phyloP scores from a whole-genome alignment of 2,113 vertebrate species.

The Laticauda colubrina region DNA sequence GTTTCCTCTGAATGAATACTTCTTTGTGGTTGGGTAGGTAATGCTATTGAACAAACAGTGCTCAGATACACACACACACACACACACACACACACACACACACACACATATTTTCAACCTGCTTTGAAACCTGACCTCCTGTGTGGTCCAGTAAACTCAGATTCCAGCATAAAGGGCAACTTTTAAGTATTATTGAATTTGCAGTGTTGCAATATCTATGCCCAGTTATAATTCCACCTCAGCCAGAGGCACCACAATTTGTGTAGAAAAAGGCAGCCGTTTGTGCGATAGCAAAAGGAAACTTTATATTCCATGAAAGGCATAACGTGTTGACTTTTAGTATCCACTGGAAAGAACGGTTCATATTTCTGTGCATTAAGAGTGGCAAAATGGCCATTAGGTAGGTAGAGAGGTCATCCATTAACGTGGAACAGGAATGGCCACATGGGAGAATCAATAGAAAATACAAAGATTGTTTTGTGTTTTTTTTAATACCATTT shows the following conservation, averaged over 20 bases:
- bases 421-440: not conserved
- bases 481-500: not conserved
- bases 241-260: not conserved
- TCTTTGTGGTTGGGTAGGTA: not conserved
- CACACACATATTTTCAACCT: not conserved
- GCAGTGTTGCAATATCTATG: conserved; percentile 18
- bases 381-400: not conserved
- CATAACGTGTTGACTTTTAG: not conserved
- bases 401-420: not conserved
- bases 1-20: not conserved
- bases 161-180: not conserved
- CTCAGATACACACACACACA: not conserved
- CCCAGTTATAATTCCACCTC: not conserved
- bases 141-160: not conserved
- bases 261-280: conserved; percentile 22
- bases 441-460: not conserved
- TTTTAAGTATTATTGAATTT: conserved; percentile 24
- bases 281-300: not conserved
- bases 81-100: too few species aligned
- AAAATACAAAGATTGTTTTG: not conserved
- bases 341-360: not conserved
- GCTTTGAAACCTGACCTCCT: not conserved
- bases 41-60: not conserved
- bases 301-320: not conserved
- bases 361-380: not conserved